Conservation (phyloP, 2,888 invertebrate genomes). For the Lasioglossum villosulum region DNA sequence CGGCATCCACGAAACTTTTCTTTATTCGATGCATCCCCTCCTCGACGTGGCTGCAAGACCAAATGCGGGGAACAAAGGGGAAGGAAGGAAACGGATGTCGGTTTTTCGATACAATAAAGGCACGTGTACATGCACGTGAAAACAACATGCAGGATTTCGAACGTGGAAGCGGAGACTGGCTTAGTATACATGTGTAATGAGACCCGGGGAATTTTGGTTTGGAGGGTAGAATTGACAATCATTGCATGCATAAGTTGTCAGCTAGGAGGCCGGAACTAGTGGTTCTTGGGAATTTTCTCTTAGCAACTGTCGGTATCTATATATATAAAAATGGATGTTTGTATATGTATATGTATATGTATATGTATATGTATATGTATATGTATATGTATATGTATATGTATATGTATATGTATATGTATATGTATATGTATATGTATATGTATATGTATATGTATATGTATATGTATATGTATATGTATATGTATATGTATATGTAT, state of each 20-base stretch:
- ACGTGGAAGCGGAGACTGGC: not conserved
- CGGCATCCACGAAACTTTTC: constrained; percentile 49
- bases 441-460: too few relatives aligned
- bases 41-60: constrained; percentile 30
- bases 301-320: too few relatives aligned
- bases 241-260: not conserved
- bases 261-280: too few relatives aligned
- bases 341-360: too few relatives aligned
- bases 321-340: too few relatives aligned
- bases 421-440: too few relatives aligned
- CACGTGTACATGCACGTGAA: not conserved
- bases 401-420: too few relatives aligned
- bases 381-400: too few relatives aligned
- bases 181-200: not conserved
- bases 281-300: too few relatives aligned
- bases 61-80: not conserved
- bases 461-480: too few relatives aligned
- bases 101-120: not conserved
- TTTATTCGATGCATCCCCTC: constrained; percentile 24
- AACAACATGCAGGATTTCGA: not conserved
- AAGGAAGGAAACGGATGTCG: not conserved
- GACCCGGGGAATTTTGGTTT: not conserved
- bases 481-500: too few relatives aligned
- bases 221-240: not conserved
- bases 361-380: too few relatives aligned